Conservation (phyloP, 2,888 invertebrate genomes). For the Pseudoips prasinana region DNA sequence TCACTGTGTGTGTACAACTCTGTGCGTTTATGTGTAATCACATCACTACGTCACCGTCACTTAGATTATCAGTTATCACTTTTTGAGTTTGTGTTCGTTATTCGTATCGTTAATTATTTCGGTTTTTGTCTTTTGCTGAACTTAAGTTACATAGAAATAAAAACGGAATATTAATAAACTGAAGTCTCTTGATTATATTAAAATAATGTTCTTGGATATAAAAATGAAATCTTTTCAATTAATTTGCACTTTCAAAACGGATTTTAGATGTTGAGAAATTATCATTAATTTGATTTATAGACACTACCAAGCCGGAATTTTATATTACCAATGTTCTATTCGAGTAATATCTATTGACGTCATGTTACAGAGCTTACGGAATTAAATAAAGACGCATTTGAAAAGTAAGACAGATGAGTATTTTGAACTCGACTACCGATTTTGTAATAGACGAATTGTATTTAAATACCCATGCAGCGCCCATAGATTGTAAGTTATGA, state of each 20-base stretch:
- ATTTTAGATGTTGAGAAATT: too few relatives aligned
- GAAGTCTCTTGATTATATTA: too few relatives aligned
- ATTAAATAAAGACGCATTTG: conserved; percentile 12
- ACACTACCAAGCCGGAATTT: too few relatives aligned
- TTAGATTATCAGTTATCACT: conserved; percentile 23
- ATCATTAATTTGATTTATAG: conserved; percentile 1
- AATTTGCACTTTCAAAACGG: too few relatives aligned
- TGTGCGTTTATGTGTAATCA: conserved; percentile 18
- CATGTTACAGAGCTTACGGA: conserved; percentile 12
- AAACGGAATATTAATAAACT: too few relatives aligned
- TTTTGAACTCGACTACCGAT: conserved; percentile 32
- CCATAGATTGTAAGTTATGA: too few relatives aligned
- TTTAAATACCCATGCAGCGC: not conserved
- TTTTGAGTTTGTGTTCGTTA: conserved; percentile 19
- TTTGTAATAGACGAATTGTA: conserved; percentile 8
- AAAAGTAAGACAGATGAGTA: conserved; percentile 30
- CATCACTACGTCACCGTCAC: conserved; percentile 8
- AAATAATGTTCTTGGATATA: too few relatives aligned
- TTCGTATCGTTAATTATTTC: conserved; percentile 17
- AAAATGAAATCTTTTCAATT: too few relatives aligned
- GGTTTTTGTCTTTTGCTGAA: too few relatives aligned
- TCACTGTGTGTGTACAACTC: conserved; percentile 22
- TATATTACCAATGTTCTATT: too few relatives aligned
- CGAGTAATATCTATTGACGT: conserved; percentile 14
- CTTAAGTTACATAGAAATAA: too few relatives aligned